phyloP scores from a whole-genome alignment of 2,888 invertebrate species.

The Caprella mutica region DNA sequence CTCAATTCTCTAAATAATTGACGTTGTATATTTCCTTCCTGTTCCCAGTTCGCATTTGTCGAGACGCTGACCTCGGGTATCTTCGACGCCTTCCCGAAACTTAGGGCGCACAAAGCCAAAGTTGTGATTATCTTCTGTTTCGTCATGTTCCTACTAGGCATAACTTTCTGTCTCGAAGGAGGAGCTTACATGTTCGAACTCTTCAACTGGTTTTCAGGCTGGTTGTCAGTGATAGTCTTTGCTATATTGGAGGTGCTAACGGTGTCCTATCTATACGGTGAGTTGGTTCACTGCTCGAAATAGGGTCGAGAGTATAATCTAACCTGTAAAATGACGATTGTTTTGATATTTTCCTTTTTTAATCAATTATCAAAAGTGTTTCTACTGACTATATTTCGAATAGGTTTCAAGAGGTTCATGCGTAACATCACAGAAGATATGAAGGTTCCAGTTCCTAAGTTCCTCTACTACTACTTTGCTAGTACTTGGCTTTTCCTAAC shows the following conservation, averaged over 20 bases:
- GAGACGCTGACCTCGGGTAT: constrained; percentile 48
- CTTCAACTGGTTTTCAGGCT: constrained; percentile 45
- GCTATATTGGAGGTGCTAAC: constrained; percentile 43
- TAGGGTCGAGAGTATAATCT: neutral
- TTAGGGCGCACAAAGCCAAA: constrained; percentile 39
- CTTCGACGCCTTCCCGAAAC: constrained; percentile 44
- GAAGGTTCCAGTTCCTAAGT: constrained; percentile 18
- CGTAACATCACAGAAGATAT: constrained; percentile 22
- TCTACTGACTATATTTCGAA: too few relatives aligned
- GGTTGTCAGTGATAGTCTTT: constrained; percentile 38
- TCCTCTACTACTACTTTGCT: constrained; percentile 22
- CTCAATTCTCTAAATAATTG: neutral
- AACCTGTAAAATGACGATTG: too few relatives aligned
- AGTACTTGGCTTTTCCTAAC: constrained; percentile 24
- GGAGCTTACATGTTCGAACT: constrained; percentile 46
- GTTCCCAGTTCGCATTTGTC: constrained; percentile 38
- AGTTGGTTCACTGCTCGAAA: neutral
- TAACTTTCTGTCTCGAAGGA: constrained; percentile 40
- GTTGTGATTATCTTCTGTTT: constrained; percentile 40
- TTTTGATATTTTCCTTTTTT: too few relatives aligned
- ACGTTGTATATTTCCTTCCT: neutral
- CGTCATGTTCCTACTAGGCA: constrained; percentile 17
- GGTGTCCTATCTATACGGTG: constrained; percentile 35
- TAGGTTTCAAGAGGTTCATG: constrained; percentile 31
- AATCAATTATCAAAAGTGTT: too few relatives aligned